Base-by-base conservation (phyloP, 2,113 vertebrate genomes). In the Hippocampus comes region DNA sequence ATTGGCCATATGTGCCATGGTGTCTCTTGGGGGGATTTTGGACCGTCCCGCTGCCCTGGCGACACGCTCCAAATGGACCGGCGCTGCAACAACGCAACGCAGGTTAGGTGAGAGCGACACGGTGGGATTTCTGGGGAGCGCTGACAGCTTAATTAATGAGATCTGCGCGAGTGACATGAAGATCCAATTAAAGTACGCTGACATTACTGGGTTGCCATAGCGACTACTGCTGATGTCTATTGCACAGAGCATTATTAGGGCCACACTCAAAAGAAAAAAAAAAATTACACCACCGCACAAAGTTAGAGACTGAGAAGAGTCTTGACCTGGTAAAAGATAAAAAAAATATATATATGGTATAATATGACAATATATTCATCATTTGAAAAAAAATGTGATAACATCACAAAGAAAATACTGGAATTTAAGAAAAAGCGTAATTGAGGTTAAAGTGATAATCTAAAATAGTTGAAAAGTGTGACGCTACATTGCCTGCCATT, bases 111-210 rank as follows among this genome's bases (percentile, higher is more conserved):
- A 1, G 27, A 1, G 34, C 74, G 78, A 66, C 80, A 76, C 72
- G 79, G 63, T 76, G 85, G 80, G 81, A 89, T 82, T 89, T 84
- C 78, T 78, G 61, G 79, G n/a, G 38, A 67, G 65, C 59, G 82
- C 76, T 82, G 88, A 86, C 86, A 91, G 86, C 75, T 89, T 89
- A 89, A 91, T 91, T 89, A 91, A 89, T 79, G 72, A 78, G 84
- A 79, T 81, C 76, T 72, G 81, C 65, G 72, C 65, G 53, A 82
- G 75, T 82, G 82, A 89, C 84, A 89, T 81, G 81, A 87, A 86
- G 84, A 87, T 82, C 88, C 75, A 89, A 87, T 89, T 87, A 89
- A 61, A 88, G 76, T 57, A 72, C 73, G 68, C 6, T 82, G 88
- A 89, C 88, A 85, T 78, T 89, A 87, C 69, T 89, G 79, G 88